Evolutionary conservation across 2,797 vertebrate genomes (phyloP), one percentile per base, ranked within the genome.

Genomic region (Chiroxiphia lanceolata): DNA sequence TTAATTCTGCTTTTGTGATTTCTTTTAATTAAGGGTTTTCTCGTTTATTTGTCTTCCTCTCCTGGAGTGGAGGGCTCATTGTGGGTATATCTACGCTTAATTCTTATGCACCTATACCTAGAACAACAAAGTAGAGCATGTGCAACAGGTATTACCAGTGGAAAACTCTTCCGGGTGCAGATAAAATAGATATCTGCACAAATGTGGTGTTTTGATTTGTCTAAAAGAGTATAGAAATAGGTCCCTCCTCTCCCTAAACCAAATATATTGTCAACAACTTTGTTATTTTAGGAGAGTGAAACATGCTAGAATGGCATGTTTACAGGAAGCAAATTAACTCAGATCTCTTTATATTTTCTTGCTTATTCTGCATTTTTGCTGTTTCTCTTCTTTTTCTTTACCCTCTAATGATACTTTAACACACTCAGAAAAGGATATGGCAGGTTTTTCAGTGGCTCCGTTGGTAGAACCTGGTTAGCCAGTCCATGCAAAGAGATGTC

Each of bases 221-320:
- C 68, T 51, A 51, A 71, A 63, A 63, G 45, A 78, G 71, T 91
- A 89, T 34, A 27, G 70, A 91, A 88, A 79, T 44, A 76, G 61
- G 51, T 85, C 45, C 25, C 15, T 77, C 17, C 25, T 64, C 16
- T 64, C 18, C 61, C 56, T 90, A 86, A 93, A 63, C 25, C 5
- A 80, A 93, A 90, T 93, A 80, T 60, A 60, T n/a, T 68, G 84
- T 94, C 36, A 87, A 85, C 84, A 54, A 14, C 40, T 68, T 8
- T 1, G 29, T 31, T 93, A 94, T 93, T 97, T 93, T 70, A 68
- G 86, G 84, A 96, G 57, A 95, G 45, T 91, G 75, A 96, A 96
- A 86, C 16, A 91, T 71, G 65, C n/a, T 83, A 96, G 85, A 89
- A 87, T 10, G 14, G 6, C 56, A 89, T 82, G 54, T 92, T 96